A percentile compares a stretch with the other conserved stretches of the same genome.
phyloP scores from a whole-genome alignment of 2,113 vertebrate genomes.

The Peucedramus taeniatus region DNA sequence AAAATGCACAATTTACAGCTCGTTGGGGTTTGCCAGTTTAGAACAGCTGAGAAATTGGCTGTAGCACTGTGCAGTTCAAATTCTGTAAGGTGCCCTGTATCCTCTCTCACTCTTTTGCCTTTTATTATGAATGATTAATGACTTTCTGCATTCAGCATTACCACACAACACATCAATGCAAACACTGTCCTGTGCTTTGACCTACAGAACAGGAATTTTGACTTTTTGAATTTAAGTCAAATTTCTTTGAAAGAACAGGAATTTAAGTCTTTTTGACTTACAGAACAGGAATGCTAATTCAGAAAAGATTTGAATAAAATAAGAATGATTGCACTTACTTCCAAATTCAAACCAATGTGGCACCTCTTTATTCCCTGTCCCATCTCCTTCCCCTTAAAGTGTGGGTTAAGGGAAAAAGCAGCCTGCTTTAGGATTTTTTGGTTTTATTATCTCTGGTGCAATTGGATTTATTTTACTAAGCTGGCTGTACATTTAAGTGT shows the following conservation, averaged over 20 bases:
- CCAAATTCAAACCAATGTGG: background rate
- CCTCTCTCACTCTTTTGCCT: background rate
- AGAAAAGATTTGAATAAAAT: background rate
- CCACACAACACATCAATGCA: background rate
- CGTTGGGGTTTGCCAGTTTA: background rate
- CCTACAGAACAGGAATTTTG: background rate
- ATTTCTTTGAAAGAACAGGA: no score
- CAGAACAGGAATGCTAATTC: background rate
- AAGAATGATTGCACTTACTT: background rate
- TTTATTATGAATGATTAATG: background rate
- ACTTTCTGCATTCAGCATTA: background rate
- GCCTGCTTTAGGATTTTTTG: background rate
- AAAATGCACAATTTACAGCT: background rate
- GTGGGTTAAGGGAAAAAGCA: background rate
- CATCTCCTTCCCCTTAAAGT: background rate
- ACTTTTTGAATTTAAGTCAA: no score
- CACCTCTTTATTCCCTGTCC: background rate
- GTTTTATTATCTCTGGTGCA: background rate
- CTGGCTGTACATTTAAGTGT: background rate
- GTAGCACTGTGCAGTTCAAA: background rate
- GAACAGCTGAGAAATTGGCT: background rate
- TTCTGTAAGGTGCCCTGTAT: background rate
- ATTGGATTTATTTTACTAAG: conserved; percentile 3
- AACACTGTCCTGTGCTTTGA: background rate
- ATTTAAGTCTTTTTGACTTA: no score